Percentiles rank a stretch among this genome's conserved stretches.
Evolutionary conservation across 2,888 invertebrate species (phyloP).

Genomic region (Drosophila anomalata): DNA sequence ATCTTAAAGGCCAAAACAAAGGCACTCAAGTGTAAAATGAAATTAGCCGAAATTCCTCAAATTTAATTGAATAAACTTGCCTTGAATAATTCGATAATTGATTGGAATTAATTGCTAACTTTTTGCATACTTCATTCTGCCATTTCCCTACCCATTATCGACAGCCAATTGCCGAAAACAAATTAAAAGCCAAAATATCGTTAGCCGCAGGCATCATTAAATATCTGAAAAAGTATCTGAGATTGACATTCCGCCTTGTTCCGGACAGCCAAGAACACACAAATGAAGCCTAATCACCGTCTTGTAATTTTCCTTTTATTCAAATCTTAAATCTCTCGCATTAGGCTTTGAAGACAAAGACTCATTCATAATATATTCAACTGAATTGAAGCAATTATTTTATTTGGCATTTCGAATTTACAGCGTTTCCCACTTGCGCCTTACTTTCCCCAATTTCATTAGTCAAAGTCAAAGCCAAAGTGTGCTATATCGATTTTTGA

Average conservation of each 20-base stretch:
- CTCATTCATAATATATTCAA: neutral
- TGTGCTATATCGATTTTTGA: constrained; percentile 59
- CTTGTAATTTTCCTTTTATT: neutral
- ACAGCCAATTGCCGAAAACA: constrained; percentile 2
- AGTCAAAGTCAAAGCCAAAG: constrained; percentile 64
- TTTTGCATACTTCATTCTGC: constrained; percentile 30
- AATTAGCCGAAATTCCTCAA: constrained; percentile 45
- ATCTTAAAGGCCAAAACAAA: constrained; percentile 8
- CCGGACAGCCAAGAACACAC: neutral
- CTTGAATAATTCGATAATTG: constrained; percentile 32
- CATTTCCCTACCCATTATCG: neutral
- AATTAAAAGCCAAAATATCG: constrained; percentile 33
- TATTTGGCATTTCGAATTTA: constrained; percentile 48
- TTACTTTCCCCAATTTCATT: constrained; percentile 57
- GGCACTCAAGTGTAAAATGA: constrained; percentile 28
- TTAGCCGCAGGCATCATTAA: constrained; percentile 41
- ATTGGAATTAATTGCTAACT: constrained; percentile 37
- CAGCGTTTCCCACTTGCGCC: neutral
- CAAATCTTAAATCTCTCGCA: neutral
- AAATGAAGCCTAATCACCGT: constrained; percentile 3
- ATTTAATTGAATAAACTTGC: constrained; percentile 30
- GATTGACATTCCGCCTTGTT: constrained; percentile 20
- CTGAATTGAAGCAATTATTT: constrained; percentile 23
- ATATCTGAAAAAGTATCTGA: constrained; percentile 26
- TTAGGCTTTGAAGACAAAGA: neutral